These are phyloP conservation scores for Rhegmatorhina hoffmannsi DNA, from an alignment of 2,113 vertebrate species.

Conservation along the genomic window DNA sequence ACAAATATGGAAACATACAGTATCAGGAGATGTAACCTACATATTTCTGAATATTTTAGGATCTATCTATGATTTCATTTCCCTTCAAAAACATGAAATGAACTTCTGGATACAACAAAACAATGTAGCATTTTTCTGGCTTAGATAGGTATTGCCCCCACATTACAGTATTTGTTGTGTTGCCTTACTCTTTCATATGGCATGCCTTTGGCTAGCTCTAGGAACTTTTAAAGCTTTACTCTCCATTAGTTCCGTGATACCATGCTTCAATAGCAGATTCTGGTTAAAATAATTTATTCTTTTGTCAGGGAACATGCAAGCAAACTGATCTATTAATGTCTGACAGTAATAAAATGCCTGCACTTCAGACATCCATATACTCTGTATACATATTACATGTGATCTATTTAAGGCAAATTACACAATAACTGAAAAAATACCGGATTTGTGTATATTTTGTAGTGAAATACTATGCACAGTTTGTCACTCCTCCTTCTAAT, in stretches of 20 bases:
- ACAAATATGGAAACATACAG: not conserved
- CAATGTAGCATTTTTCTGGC: not conserved
- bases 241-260: not conserved
- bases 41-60: not conserved
- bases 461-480: not conserved
- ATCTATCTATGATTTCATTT: not conserved
- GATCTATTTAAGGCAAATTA: not conserved
- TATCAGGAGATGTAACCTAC: not conserved
- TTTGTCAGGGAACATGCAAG: not conserved
- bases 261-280: not conserved
- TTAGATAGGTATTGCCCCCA: not conserved
- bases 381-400: fast-evolving
- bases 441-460: not conserved
- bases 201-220: constrained; percentile 32
- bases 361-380: not conserved
- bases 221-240: not conserved
- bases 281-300: not conserved
- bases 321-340: not conserved
- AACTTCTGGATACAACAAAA: not conserved
- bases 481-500: not conserved
- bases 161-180: not conserved
- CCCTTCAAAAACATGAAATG: not conserved
- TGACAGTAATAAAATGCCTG: not conserved
- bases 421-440: not conserved
- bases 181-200: not conserved